Conservation (phyloP, 2,888 invertebrate species). For the Hemicrepidius hirtus region DNA sequence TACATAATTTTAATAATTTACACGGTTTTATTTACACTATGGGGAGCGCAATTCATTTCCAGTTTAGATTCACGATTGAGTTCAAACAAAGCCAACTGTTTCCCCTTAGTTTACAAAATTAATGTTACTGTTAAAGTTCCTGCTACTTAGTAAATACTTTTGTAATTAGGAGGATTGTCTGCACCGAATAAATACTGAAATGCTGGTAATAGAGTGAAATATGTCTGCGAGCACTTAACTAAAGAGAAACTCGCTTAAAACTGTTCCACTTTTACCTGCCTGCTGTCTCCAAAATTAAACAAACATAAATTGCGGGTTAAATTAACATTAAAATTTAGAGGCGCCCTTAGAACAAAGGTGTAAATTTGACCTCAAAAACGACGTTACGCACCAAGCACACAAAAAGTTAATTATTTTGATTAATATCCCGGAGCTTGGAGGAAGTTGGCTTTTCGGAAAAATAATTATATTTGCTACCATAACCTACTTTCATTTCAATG, state of each 20-base stretch:
- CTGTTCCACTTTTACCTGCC: constrained; percentile 18
- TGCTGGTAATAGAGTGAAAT: constrained; percentile 27
- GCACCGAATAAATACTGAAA: constrained; percentile 23
- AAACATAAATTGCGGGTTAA: constrained; percentile 30
- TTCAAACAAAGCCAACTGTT: constrained; percentile 33
- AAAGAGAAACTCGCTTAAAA: constrained; percentile 19
- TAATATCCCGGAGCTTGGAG: constrained; percentile 4
- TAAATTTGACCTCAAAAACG: constrained; percentile 22
- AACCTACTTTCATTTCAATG: not conserved
- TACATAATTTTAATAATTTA: constrained; percentile 41
- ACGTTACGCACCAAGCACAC: not conserved
- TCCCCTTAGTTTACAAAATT: constrained; percentile 33
- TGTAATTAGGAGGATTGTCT: constrained; percentile 32
- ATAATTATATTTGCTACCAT: not conserved
- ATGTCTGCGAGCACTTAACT: constrained; percentile 18
- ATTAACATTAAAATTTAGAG: constrained; percentile 30
- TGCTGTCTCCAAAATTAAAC: constrained; percentile 20
- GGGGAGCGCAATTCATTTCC: constrained; percentile 27
- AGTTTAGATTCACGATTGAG: constrained; percentile 29
- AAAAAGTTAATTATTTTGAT: constrained; percentile 23
- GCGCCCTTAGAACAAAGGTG: constrained; percentile 23
- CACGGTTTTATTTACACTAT: constrained; percentile 27
- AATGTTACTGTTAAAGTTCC: constrained; percentile 37
- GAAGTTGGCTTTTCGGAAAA: not conserved
- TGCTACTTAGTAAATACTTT: constrained; percentile 33